These are phyloP conservation scores for Drosophila varians DNA, from an alignment of 1,140 invertebrate species.

Conservation along the genomic window DNA sequence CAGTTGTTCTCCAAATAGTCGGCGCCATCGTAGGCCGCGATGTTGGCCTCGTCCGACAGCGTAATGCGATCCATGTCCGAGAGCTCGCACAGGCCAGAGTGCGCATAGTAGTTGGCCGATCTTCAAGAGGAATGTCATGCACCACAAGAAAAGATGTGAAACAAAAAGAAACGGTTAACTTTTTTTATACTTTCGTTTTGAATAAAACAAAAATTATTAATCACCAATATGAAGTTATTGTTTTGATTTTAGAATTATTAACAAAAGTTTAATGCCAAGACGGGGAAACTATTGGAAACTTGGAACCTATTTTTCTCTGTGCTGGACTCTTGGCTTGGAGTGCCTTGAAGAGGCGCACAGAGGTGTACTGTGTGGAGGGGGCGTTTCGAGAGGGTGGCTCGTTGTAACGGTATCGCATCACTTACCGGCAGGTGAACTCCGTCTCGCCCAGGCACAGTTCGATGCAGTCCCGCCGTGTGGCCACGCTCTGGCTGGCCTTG, in stretches of 20 bases:
- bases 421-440: constrained; percentile 95
- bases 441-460: constrained; percentile 94
- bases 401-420: constrained; percentile 85
- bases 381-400: constrained; percentile 84
- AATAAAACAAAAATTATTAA: no score
- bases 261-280: background rate
- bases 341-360: constrained; percentile 8
- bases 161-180: no score
- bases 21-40: constrained; percentile 88
- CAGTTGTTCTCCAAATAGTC: constrained; percentile 96
- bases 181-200: no score
- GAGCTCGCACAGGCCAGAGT: constrained; percentile 92
- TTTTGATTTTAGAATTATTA: no score
- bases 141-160: constrained; percentile 3
- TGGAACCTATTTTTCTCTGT: background rate
- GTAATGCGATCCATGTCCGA: constrained; percentile 96
- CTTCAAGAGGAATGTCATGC: constrained; percentile 85
- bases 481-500: constrained; percentile 89
- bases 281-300: no score
- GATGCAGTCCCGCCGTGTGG: constrained; percentile 92
- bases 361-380: constrained; percentile 13
- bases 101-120: constrained; percentile 95
- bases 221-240: no score
- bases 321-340: constrained; percentile 16
- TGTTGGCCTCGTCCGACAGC: constrained; percentile 89